Evolutionary conservation across 2,797 vertebrate species (phyloP).

Genomic region (Microchirus variegatus): DNA sequence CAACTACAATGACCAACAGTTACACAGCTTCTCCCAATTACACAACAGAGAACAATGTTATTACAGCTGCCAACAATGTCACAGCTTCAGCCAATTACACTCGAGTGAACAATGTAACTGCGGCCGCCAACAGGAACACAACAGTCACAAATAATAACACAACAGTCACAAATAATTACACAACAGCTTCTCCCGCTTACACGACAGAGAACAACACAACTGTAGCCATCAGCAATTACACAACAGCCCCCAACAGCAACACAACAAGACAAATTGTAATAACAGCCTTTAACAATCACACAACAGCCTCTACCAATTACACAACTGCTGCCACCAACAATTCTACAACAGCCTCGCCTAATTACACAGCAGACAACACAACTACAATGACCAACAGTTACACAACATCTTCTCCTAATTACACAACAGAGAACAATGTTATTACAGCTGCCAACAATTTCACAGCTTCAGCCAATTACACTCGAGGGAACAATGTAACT

Average conservation of each 20-base stretch:
- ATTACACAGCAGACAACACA: background rate
- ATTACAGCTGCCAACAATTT: too few species aligned
- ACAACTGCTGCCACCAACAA: background rate
- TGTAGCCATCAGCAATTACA: background rate
- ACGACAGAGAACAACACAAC: background rate
- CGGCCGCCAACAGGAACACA: background rate
- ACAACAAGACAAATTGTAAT: background rate
- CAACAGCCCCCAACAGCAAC: background rate
- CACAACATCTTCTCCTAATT: background rate
- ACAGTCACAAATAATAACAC: background rate
- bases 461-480: background rate
- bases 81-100: background rate
- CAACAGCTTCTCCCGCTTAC: background rate
- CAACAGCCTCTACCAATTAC: background rate
- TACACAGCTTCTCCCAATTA: background rate
- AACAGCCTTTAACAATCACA: too few species aligned
- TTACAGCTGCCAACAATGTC: too few species aligned
- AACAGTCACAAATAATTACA: background rate
- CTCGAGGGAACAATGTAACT: background rate
- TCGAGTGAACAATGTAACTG: background rate
- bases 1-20: background rate
- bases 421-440: background rate
- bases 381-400: background rate
- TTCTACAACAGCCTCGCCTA: background rate
- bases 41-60: background rate